Conservation (phyloP, 2,888 invertebrate species). For the Subacronicta megacephala region DNA sequence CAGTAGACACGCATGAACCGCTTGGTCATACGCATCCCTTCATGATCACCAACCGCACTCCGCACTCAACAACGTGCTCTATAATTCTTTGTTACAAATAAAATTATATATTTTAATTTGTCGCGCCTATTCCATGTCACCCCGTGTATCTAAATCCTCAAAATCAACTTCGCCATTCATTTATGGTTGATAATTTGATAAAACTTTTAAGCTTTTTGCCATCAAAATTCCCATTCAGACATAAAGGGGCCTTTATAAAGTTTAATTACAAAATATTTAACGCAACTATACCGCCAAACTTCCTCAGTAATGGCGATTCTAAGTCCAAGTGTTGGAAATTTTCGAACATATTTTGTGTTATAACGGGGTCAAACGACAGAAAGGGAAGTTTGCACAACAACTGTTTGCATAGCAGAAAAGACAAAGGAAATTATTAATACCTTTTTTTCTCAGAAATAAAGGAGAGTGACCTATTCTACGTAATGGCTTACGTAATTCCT, state of each 20-base stretch:
- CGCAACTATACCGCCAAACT: conserved; percentile 47
- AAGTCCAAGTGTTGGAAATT: conserved; percentile 52
- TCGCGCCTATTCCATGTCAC: no score
- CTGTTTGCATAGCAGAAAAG: conserved; percentile 43
- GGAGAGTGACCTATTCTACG: conserved; percentile 69
- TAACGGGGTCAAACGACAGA: conserved; percentile 51
- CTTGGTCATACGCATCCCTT: no score
- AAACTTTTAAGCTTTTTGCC: conserved; percentile 23
- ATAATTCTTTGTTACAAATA: no score
- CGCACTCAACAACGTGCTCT: no score
- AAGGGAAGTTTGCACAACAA: conserved; percentile 51
- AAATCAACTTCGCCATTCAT: conserved; percentile 12
- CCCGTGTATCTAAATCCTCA: background rate
- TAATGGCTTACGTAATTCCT: conserved; percentile 77
- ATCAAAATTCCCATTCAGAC: conserved; percentile 33
- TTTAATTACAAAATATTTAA: conserved; percentile 57
- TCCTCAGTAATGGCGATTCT: conserved; percentile 51
- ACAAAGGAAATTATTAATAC: conserved; percentile 73
- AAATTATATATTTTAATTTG: no score
- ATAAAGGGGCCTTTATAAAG: conserved; percentile 38
- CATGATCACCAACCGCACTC: no score
- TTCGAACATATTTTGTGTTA: conserved; percentile 51
- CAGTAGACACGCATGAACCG: no score
- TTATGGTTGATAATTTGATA: conserved; percentile 32
- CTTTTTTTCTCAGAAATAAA: conserved; percentile 67